Conservation (phyloP, 2,888 invertebrate genomes). For the Agelastica alni region DNA sequence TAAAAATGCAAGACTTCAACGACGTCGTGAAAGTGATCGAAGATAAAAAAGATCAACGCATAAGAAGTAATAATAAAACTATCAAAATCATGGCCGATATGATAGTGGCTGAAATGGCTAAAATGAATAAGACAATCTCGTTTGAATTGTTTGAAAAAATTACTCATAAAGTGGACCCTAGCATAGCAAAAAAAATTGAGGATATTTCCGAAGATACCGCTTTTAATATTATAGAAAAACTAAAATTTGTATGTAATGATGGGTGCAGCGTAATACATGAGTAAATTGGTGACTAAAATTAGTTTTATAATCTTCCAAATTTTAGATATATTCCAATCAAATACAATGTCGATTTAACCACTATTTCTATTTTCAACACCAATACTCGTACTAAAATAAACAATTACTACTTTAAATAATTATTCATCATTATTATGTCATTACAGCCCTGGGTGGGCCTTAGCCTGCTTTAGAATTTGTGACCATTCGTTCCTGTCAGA, state of each 20-base stretch:
- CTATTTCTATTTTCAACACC: too few species aligned
- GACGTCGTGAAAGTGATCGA: neutral
- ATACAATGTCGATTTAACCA: too few species aligned
- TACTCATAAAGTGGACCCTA: neutral
- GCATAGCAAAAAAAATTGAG: neutral
- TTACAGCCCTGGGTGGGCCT: too few species aligned
- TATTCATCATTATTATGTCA: too few species aligned
- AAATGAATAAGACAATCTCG: neutral
- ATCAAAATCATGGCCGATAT: constrained; percentile 1
- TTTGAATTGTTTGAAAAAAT: neutral
- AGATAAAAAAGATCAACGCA: neutral
- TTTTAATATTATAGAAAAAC: constrained; percentile 1
- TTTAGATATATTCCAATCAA: too few species aligned
- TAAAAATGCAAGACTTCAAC: constrained; percentile 6
- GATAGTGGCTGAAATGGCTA: constrained; percentile 1
- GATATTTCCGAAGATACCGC: neutral
- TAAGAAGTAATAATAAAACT: constrained; percentile 2
- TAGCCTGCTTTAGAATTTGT: too few species aligned
- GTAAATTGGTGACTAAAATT: too few species aligned
- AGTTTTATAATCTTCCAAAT: too few species aligned
- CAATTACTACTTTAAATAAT: too few species aligned
- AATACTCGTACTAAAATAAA: too few species aligned
- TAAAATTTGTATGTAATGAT: constrained; percentile 9
- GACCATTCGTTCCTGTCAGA: too few species aligned
- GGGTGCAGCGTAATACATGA: neutral